Evolutionary conservation across 2,113 vertebrate genomes (phyloP).

Genomic region (Campylomormyrus numenius): DNA sequence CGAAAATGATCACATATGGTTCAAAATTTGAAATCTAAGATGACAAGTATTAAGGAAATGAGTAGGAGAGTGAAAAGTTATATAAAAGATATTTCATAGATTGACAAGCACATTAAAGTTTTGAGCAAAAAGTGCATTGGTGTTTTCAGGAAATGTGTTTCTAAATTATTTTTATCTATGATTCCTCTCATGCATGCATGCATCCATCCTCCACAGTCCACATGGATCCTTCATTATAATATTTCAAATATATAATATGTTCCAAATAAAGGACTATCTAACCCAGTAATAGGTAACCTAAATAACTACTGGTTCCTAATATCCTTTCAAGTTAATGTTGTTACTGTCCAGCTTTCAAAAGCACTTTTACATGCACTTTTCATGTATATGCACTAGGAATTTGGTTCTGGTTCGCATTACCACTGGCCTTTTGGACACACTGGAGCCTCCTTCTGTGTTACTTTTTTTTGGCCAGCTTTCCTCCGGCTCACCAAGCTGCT

Average conservation of each 20-base stretch:
- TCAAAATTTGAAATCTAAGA: not conserved
- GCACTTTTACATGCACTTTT: not conserved
- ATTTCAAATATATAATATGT: not conserved
- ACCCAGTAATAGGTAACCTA: not conserved
- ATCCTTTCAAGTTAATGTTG: not conserved
- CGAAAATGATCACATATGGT: not conserved
- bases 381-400: not conserved
- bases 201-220: not conserved
- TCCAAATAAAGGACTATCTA: not conserved
- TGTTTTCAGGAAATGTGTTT: not conserved
- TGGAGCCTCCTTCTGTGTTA: not conserved
- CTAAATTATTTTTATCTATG: not conserved
- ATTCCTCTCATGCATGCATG: not conserved
- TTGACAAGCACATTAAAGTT: not conserved
- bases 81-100: not conserved
- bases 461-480: not conserved
- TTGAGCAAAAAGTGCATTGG: not conserved
- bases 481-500: not conserved
- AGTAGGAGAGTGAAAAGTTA: not conserved
- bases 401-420: not conserved
- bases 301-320: not conserved
- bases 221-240: not conserved
- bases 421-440: not conserved
- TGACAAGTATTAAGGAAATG: not conserved
- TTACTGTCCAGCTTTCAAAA: not conserved